Evolutionary conservation across 2,113 vertebrate species (phyloP).

Genomic region (Ammodytes dubius): DNA sequence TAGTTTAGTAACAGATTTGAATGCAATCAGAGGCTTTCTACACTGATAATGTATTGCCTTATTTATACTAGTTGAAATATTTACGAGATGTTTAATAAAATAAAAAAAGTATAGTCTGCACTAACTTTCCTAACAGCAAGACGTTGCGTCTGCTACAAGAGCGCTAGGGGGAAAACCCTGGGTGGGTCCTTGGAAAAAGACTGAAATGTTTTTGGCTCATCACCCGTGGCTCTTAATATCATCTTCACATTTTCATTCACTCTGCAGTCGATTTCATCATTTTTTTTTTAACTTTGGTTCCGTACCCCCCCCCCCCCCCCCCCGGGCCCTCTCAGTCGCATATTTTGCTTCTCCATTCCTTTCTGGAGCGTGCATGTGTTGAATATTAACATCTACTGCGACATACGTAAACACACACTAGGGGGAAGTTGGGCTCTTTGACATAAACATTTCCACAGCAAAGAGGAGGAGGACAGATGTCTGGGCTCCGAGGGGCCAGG

Average conservation of each 20-base stretch:
- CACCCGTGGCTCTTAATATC: conserved; percentile 1
- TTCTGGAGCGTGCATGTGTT: conserved; percentile 39
- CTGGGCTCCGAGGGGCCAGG: conserved; percentile 37
- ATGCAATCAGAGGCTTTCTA: not conserved
- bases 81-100: not conserved
- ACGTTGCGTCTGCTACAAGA: conserved; percentile 8
- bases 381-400: conserved; percentile 52
- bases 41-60: not conserved
- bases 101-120: not conserved
- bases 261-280: conserved; percentile 30
- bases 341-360: conserved; percentile 26
- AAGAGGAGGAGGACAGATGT: conserved; percentile 47
- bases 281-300: not conserved
- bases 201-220: conserved; percentile 51
- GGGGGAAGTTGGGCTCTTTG: conserved; percentile 48
- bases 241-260: conserved; percentile 35
- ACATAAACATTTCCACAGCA: conserved; percentile 78
- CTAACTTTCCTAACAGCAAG: not conserved
- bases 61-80: not conserved
- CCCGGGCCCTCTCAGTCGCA: not conserved
- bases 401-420: conserved; percentile 39
- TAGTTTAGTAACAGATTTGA: not conserved
- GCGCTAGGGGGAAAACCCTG: conserved; percentile 50
- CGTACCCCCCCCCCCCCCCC: too few relatives aligned
- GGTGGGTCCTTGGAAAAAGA: conserved; percentile 55